Evolutionary conservation across 2,888 invertebrate species (phyloP), one percentile per base, ranked within the genome.

Genomic region (Epinotia bilunana): DNA sequence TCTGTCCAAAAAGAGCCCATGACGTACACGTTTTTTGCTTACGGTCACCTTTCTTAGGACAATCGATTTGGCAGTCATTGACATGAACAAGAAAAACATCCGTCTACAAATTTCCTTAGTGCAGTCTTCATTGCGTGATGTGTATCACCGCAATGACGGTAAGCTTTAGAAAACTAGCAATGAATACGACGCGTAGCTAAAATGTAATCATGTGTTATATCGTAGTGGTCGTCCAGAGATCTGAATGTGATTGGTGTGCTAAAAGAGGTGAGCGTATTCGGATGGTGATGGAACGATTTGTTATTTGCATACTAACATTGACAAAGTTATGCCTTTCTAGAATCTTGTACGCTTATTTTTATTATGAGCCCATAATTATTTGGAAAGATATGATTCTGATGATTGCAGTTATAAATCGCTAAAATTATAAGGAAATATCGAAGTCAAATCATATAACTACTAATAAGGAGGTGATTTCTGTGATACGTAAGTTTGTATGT

Each of bases 51-150:
- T 76, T 74, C 68, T 53, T 61, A 74, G 71, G 76, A 71, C 74
- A 74, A 72, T 74, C 57, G 74, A 71, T 76, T 76, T 71, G 23
- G 33, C 23, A 72, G 76, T 76, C 76, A 74, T 74, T 76, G 76
- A 71, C 76, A 23, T 70, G 43, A 33, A 20, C 20, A 18, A 23
- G 39, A 58, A 43, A 23, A 46, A 7, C 3, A n/a, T n/a, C 20
- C 13, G 7, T 23, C 16, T 16, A 60, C 58, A n/a, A 46, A 46
- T 9, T 28, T 43, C 5, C 0, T 13, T 16, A 16, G n/a, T 18
- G 60, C 28, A 2, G n/a, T 43, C 28, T 28, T 11, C 43, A 53
- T 60, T 70, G 53, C 61, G 49, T 33, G 23, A 7, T 60, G 23
- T 58, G 23, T 33, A 62, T 33, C 1, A 6, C 3, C 13, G 18